Base-by-base conservation (phyloP, 1,140 invertebrate genomes). In the Drosophila santomea region DNA sequence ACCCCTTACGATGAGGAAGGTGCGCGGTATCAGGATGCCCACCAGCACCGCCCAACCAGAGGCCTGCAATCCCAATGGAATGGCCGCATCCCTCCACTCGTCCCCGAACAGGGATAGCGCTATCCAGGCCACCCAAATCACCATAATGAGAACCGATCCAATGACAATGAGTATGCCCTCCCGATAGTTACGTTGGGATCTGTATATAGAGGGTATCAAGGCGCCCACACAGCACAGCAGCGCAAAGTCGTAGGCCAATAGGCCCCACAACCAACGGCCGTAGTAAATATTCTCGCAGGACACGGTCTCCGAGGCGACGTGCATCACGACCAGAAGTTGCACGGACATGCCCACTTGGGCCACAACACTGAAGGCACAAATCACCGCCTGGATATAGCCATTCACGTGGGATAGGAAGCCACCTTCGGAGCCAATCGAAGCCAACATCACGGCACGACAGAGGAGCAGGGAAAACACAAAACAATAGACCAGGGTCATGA, bases 391-490 rank as follows among this genome's bases (percentile, higher is more conserved):
- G 12, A 95, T 94, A 2, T 94, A 89, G 20, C 94, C 94, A 45
- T 94, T 94, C 4, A 95, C 93, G 62, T 95, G 94, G 2, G 94
- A 94, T 45, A 95, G 93, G 47, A 95, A 94, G 4, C 94, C 94
- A 0, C 93, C 93, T 69, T 94, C 94, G 28, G 93, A 93, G 20
- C 93, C 94, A 23, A 94, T 94, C 0, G 94, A 94, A 15, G 94
- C 93, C 12, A 95, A 81, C 56, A 95, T 93, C 54, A 95, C 93
- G 17, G 93, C 93, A 39, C 95, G 93, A 12, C 94, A 92, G 3
- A 95, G 85, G 8, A 95, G 78, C 28, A 94, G 83, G 4, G 94
- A 94, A 74, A 95, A 94, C 10, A 93, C 92, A 5, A 94, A 86
- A 15, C 94, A 93, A 63, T 94, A 95, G n/a, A 93, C 93, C 15